These are phyloP conservation scores for Calliphora vomitoria DNA, from an alignment of 2,888 invertebrate genomes.

Conservation along the genomic window DNA sequence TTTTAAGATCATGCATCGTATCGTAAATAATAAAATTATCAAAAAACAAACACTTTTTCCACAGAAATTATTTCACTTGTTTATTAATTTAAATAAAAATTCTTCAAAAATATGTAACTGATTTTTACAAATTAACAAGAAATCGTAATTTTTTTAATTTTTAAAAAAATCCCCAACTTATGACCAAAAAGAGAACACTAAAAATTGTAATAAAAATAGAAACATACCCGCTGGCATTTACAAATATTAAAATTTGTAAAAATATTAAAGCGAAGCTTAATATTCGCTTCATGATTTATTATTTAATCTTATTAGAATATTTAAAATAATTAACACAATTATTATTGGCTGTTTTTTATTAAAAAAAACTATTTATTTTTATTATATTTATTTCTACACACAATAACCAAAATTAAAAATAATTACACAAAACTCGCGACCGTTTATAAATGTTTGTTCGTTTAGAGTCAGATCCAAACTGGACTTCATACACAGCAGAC, in stretches of 20 bases:
- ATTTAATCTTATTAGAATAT: neutral
- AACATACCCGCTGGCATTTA: conserved; percentile 79
- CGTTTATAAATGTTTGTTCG: conserved; percentile 19
- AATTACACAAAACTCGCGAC: conserved; percentile 2
- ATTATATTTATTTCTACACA: neutral
- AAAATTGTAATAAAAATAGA: neutral
- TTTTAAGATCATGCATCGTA: neutral
- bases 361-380: conserved; percentile 1
- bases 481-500: conserved; percentile 15
- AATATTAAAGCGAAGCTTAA: conserved; percentile 73
- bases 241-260: conserved; percentile 77
- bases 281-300: conserved; percentile 76
- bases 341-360: no score
- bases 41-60: no score
- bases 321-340: conserved; percentile 1
- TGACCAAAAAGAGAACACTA: neutral
- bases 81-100: neutral
- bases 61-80: no score
- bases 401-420: neutral
- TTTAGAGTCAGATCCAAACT: conserved; percentile 50
- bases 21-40: no score
- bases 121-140: neutral
- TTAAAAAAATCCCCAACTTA: neutral
- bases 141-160: neutral
- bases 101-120: no score